phyloP scores from a whole-genome alignment of 2,113 vertebrate genomes.

The Labeo catla region DNA sequence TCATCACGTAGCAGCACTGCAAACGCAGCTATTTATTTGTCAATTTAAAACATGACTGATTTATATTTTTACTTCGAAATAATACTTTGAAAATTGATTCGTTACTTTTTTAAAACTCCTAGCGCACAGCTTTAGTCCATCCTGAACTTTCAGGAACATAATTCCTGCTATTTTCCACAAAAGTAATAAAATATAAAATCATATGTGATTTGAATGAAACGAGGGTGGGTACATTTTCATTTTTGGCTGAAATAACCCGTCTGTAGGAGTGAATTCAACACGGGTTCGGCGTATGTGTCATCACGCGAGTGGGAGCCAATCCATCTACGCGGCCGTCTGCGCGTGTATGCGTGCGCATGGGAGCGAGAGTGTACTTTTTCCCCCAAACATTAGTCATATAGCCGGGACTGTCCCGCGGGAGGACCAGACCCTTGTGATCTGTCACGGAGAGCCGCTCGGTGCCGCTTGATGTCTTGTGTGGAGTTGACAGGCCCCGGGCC shows the following conservation, averaged over 20 bases:
- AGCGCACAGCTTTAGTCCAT: neutral
- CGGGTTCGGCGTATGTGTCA: slow-evolving; percentile 12
- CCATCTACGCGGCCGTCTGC: slow-evolving; percentile 1
- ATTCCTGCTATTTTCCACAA: neutral
- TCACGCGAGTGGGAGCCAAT: neutral
- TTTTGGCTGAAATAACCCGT: neutral
- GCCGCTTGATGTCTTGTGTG: slow-evolving; percentile 62
- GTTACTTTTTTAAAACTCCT: no score
- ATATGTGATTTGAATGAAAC: neutral
- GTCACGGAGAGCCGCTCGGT: slow-evolving; percentile 64
- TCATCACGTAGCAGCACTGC: neutral
- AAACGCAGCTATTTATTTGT: neutral
- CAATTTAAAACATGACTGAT: neutral
- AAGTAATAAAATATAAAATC: slow-evolving; percentile 2
- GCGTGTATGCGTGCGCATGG: slow-evolving; percentile 26
- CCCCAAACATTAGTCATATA: slow-evolving; percentile 64
- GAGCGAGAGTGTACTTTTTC: neutral
- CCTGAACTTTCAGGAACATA: neutral
- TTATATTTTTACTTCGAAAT: neutral
- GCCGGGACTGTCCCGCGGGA: slow-evolving; percentile 55
- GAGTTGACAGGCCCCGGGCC: slow-evolving; percentile 74
- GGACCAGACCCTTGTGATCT: slow-evolving; percentile 68
- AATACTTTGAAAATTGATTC: neutral
- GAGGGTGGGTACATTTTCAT: neutral
- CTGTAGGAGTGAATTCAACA: neutral